Percentiles rank a stretch among this genome's conserved stretches.
These are phyloP conservation scores for Wasmannia auropunctata DNA, from an alignment of 1,140 invertebrate genomes.

Conservation along the genomic window DNA sequence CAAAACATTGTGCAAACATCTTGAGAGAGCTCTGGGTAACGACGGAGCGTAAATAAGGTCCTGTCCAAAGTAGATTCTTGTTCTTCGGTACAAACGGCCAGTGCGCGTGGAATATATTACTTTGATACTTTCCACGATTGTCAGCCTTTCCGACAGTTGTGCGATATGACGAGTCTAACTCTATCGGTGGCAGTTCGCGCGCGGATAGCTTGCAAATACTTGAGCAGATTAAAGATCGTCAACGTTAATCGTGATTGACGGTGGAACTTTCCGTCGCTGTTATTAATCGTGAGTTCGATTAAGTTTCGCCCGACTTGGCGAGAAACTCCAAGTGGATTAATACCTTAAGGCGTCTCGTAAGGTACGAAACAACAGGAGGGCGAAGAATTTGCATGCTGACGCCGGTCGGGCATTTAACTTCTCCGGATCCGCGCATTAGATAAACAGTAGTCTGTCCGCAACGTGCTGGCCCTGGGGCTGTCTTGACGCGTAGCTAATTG, in stretches of 20 bases:
- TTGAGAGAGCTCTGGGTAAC: background rate
- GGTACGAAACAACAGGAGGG: slow-evolving; percentile 32
- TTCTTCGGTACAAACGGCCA: background rate
- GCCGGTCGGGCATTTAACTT: slow-evolving; percentile 28
- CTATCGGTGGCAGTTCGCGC: background rate
- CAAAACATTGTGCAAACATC: background rate
- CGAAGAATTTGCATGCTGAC: slow-evolving; percentile 50
- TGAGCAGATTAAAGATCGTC: slow-evolving; percentile 6
- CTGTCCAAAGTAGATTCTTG: background rate
- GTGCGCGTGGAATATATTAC: background rate
- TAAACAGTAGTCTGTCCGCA: slow-evolving; percentile 52
- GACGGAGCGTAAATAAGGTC: background rate
- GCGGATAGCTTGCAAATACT: background rate
- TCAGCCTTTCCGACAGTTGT: too few relatives aligned
- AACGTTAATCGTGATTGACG: slow-evolving; percentile 16
- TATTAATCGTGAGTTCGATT: slow-evolving; percentile 31
- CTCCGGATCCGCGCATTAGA: slow-evolving; percentile 43
- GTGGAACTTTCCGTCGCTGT: slow-evolving; percentile 10
- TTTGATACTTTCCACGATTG: too few relatives aligned
- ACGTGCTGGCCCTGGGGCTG: slow-evolving; percentile 31
- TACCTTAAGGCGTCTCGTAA: slow-evolving; percentile 42
- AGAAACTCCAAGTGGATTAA: slow-evolving; percentile 40
- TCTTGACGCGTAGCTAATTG: slow-evolving; percentile 56
- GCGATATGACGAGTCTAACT: background rate
- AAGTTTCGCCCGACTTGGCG: slow-evolving; percentile 20